Percentiles rank a stretch among this genome's conserved stretches.
These are phyloP conservation scores for Anthoptus insignis DNA, from an alignment of 2,888 invertebrate genomes.

Conservation along the genomic window DNA sequence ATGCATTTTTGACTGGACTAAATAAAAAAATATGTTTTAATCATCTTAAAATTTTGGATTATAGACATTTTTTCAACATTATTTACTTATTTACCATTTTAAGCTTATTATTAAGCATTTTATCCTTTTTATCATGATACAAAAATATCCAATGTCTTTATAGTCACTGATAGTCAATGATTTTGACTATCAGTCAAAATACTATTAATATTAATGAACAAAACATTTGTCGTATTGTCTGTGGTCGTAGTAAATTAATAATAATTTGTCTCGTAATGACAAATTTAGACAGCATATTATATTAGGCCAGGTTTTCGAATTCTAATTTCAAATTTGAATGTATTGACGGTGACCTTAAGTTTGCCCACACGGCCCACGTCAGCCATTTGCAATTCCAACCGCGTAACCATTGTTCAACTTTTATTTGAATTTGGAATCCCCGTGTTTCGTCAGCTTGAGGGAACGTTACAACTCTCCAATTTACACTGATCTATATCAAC, in stretches of 20 bases:
- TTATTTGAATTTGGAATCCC: conserved; percentile 73
- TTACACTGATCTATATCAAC: conserved; percentile 29
- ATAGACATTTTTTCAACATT: too few species aligned
- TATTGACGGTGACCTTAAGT: conserved; percentile 73
- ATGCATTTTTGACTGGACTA: too few species aligned
- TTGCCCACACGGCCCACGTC: conserved; percentile 80
- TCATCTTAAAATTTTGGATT: too few species aligned
- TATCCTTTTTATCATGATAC: too few species aligned
- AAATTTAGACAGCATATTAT: conserved; percentile 23
- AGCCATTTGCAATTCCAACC: conserved; percentile 77
- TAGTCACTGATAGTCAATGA: too few species aligned
- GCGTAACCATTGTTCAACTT: conserved; percentile 81
- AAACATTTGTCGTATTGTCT: background rate
- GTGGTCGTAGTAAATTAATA: too few species aligned
- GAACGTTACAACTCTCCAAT: conserved; percentile 48
- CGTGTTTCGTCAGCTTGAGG: conserved; percentile 61
- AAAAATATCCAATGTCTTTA: too few species aligned
- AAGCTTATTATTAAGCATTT: too few species aligned
- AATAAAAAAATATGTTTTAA: too few species aligned
- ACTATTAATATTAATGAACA: too few species aligned
- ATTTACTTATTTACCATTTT: too few species aligned
- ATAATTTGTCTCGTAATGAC: conserved; percentile 31
- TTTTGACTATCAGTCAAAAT: too few species aligned
- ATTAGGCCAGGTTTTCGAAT: conserved; percentile 48
- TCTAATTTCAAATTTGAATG: conserved; percentile 62